Evolutionary conservation across 1,140 invertebrate species (phyloP).

Genomic region (Bombus huntii): DNA sequence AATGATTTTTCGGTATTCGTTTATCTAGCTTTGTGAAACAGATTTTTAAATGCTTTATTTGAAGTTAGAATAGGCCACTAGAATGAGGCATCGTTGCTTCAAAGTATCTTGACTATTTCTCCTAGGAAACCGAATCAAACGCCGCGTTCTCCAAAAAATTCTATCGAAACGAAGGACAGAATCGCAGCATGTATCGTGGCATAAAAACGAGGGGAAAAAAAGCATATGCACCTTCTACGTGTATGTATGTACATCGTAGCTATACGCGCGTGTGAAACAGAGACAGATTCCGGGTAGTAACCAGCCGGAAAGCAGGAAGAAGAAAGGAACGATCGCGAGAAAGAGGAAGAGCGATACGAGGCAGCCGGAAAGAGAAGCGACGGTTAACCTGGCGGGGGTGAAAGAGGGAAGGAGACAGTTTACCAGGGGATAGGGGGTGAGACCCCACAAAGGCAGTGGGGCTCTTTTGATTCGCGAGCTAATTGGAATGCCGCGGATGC

Average conservation of each 20-base stretch:
- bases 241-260: too few relatives aligned
- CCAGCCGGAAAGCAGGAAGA: constrained; percentile 18
- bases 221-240: neutral
- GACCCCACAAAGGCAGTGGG: constrained; percentile 81
- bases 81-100: neutral
- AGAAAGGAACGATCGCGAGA: neutral
- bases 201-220: neutral
- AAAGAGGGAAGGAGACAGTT: constrained; percentile 69
- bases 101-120: neutral
- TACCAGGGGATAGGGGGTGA: constrained; percentile 69
- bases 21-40: too few relatives aligned
- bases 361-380: constrained; percentile 48
- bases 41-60: neutral
- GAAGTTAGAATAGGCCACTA: neutral
- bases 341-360: constrained; percentile 1
- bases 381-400: constrained; percentile 2
- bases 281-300: constrained; percentile 6
- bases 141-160: neutral
- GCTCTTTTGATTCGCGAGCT: constrained; percentile 83
- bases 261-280: neutral
- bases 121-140: too few relatives aligned
- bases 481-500: constrained; percentile 82
- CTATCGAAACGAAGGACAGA: neutral
- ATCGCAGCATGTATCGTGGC: neutral
- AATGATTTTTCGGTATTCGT: neutral